phyloP scores from a whole-genome alignment of 2,113 vertebrate species.

The Leptobrachium leishanense region DNA sequence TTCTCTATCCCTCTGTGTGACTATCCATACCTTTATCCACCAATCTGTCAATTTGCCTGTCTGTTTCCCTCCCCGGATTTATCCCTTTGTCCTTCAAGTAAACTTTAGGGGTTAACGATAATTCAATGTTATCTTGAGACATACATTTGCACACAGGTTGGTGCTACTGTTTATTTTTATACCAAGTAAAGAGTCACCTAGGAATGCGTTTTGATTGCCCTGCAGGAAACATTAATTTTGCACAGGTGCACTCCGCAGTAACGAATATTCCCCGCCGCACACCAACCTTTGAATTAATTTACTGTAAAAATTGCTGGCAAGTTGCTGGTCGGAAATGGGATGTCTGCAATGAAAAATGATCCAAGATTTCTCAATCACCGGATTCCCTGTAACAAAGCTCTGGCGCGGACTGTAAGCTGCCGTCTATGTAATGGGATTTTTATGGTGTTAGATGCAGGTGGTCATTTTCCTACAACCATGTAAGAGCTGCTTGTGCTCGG shows the following conservation, averaged over 20 bases:
- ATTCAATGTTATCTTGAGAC: neutral
- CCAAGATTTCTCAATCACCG: neutral
- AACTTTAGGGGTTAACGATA: too few relatives aligned
- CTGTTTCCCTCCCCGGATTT: too few relatives aligned
- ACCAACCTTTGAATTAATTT: slow-evolving; percentile 30
- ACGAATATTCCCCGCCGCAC: slow-evolving; percentile 27
- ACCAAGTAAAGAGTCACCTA: neutral
- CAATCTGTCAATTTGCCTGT: too few relatives aligned
- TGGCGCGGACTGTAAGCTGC: neutral
- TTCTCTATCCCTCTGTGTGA: too few relatives aligned
- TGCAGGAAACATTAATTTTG: slow-evolving; percentile 14
- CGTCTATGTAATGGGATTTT: neutral
- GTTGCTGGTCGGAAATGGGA: slow-evolving; percentile 8
- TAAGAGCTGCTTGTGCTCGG: neutral
- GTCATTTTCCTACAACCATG: neutral
- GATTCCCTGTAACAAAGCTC: neutral
- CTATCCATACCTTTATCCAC: too few relatives aligned
- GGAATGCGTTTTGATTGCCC: neutral
- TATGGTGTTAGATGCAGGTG: neutral
- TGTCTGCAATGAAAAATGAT: neutral
- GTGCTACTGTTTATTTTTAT: neutral
- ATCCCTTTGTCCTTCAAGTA: too few relatives aligned
- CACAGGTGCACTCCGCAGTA: slow-evolving; percentile 29
- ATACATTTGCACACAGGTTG: neutral
- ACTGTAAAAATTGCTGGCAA: slow-evolving; percentile 42